Evolutionary conservation across 2,113 vertebrate species (phyloP).

Genomic region (Mobula birostris): DNA sequence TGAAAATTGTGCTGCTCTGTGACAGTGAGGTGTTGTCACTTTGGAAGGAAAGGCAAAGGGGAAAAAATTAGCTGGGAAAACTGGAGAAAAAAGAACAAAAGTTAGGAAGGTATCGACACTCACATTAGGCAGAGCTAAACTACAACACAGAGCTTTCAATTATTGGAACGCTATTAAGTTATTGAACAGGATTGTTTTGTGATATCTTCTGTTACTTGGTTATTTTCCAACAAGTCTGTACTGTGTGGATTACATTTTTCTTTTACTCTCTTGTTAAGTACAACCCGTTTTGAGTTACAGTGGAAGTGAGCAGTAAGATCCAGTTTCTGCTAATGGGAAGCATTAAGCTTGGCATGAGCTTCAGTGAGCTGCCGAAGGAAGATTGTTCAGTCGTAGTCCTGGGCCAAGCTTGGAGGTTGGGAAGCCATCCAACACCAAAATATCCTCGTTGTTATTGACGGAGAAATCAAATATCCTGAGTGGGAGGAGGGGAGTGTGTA

Average conservation of each 20-base stretch:
- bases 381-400: neutral
- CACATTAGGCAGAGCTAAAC: neutral
- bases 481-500: neutral
- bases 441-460: neutral
- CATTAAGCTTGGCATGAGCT: slow-evolving; percentile 26
- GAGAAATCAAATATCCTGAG: neutral
- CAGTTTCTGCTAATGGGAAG: slow-evolving; percentile 32
- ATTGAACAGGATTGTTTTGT: slow-evolving; percentile 21
- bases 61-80: neutral
- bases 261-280: slow-evolving; percentile 17
- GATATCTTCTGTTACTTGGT: slow-evolving; percentile 22
- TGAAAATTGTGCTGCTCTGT: too few relatives aligned
- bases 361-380: neutral
- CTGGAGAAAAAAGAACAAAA: neutral
- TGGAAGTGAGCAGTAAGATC: slow-evolving; percentile 16
- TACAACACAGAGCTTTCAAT: slow-evolving; percentile 25
- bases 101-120: neutral
- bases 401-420: neutral
- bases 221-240: slow-evolving; percentile 22
- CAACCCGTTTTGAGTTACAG: slow-evolving; percentile 30
- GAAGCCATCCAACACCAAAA: neutral
- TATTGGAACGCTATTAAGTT: slow-evolving; percentile 8
- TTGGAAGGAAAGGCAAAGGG: too few relatives aligned
- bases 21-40: too few relatives aligned
- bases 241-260: slow-evolving; percentile 17